These are phyloP conservation scores for Meganola albula DNA, from an alignment of 2,888 invertebrate genomes.

Conservation along the genomic window DNA sequence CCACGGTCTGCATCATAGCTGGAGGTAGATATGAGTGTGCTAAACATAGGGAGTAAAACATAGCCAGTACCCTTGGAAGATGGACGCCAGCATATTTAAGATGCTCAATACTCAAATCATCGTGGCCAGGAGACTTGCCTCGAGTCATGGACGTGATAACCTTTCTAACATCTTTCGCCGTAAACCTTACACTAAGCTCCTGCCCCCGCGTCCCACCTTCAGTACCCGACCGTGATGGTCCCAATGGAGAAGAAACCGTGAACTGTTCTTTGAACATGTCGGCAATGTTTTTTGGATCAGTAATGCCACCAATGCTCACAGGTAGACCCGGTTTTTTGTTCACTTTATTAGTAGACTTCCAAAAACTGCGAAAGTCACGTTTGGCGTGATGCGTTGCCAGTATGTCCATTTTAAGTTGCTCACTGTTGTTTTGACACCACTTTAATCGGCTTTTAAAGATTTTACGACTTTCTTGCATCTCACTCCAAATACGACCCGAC, in stretches of 20 bases:
- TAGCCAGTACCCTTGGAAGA: constrained; percentile 12
- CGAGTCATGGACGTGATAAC: constrained; percentile 7
- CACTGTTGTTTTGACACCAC: constrained; percentile 16
- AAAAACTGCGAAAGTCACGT: neutral
- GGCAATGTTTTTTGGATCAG: constrained; percentile 11
- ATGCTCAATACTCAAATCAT: constrained; percentile 20
- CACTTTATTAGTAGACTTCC: constrained; percentile 4
- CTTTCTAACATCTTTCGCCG: neutral
- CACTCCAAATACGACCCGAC: constrained; percentile 6
- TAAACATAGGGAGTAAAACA: constrained; percentile 10
- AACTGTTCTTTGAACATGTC: constrained; percentile 5
- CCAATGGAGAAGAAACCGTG: constrained; percentile 1
- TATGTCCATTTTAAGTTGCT: constrained; percentile 6
- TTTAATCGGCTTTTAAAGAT: constrained; percentile 5
- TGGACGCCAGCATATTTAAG: constrained; percentile 14
- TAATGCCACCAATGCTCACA: constrained; percentile 10
- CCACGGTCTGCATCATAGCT: constrained; percentile 5
- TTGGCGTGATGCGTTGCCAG: constrained; percentile 5
- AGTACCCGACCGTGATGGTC: neutral
- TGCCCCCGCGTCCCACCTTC: neutral
- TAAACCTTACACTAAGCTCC: neutral
- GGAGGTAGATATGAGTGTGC: constrained; percentile 4
- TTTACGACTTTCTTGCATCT: constrained; percentile 12
- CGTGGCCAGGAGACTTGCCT: constrained; percentile 21
- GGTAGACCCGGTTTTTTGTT: constrained; percentile 10